Evolutionary conservation across 2,113 vertebrate species (phyloP).

Genomic region (Promerops cafer): DNA sequence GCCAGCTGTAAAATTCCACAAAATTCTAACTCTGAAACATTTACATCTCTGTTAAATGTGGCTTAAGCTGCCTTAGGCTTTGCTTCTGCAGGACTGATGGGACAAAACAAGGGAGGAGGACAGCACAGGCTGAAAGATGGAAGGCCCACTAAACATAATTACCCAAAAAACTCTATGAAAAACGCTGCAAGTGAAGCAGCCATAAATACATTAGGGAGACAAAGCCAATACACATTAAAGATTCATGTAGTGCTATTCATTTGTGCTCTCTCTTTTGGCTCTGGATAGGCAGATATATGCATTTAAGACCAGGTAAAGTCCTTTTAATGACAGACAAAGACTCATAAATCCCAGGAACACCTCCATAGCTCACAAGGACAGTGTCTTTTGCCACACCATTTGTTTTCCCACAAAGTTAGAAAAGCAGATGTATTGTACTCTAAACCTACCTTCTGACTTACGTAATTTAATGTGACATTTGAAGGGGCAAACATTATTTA

Average conservation of each 20-base stretch:
- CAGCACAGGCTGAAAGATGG: not conserved
- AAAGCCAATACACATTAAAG: constrained; percentile 10
- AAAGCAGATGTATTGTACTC: not conserved
- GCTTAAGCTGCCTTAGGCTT: not conserved
- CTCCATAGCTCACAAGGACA: not conserved
- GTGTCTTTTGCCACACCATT: not conserved
- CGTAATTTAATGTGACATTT: not conserved
- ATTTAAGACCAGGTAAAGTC: not conserved
- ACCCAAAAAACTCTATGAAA: not conserved
- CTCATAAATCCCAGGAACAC: not conserved
- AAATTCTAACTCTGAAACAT: not conserved
- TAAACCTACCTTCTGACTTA: not conserved
- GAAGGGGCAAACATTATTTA: not conserved
- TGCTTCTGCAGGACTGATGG: not conserved
- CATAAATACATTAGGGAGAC: not conserved
- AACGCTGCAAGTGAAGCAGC: not conserved
- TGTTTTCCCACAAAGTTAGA: not conserved
- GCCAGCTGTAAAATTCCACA: not conserved
- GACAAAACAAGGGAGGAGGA: not conserved
- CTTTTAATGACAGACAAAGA: not conserved
- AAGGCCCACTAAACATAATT: not conserved
- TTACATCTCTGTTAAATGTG: not conserved
- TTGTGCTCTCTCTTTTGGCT: not conserved
- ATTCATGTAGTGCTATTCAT: not conserved
- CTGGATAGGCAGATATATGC: not conserved